Percentiles rank a stretch among this genome's conserved stretches.
phyloP scores from a whole-genome alignment of 2,888 invertebrate genomes.

The Lycia hirtaria region DNA sequence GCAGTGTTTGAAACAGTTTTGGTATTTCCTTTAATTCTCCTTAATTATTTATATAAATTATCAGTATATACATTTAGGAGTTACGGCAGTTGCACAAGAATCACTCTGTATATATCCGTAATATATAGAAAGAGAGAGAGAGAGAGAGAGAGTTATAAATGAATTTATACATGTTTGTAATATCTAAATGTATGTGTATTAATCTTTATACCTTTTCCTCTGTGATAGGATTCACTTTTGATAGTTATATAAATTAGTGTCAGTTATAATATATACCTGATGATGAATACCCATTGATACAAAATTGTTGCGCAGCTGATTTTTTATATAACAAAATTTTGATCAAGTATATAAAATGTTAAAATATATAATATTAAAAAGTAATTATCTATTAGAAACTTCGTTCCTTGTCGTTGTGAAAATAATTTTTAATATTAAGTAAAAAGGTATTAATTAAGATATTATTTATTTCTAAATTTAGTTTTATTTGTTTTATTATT shows the following conservation, averaged over 20 bases:
- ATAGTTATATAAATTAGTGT: constrained; percentile 32
- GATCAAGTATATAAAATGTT: constrained; percentile 4
- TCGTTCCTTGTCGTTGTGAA: constrained; percentile 8
- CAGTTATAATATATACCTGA: constrained; percentile 23
- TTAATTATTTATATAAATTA: too few species aligned
- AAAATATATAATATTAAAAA: neutral
- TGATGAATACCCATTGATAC: neutral
- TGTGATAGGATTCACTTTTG: constrained; percentile 50
- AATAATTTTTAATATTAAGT: neutral
- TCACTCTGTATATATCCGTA: neutral
- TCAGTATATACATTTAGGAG: too few species aligned
- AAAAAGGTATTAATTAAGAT: neutral
- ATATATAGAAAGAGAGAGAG: constrained; percentile 19
- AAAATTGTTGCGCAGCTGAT: neutral
- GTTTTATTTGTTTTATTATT: neutral
- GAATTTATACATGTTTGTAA: constrained; percentile 25
- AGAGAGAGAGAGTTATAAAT: constrained; percentile 26
- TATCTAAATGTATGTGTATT: constrained; percentile 11
- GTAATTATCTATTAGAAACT: constrained; percentile 4
- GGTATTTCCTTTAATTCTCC: too few species aligned
- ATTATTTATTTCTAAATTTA: too few species aligned
- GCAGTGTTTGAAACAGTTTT: too few species aligned
- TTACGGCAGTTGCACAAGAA: neutral
- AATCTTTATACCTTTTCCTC: constrained; percentile 33
- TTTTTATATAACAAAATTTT: neutral